Conservation (phyloP, 2,797 vertebrate genomes). For the Periparus ater region DNA sequence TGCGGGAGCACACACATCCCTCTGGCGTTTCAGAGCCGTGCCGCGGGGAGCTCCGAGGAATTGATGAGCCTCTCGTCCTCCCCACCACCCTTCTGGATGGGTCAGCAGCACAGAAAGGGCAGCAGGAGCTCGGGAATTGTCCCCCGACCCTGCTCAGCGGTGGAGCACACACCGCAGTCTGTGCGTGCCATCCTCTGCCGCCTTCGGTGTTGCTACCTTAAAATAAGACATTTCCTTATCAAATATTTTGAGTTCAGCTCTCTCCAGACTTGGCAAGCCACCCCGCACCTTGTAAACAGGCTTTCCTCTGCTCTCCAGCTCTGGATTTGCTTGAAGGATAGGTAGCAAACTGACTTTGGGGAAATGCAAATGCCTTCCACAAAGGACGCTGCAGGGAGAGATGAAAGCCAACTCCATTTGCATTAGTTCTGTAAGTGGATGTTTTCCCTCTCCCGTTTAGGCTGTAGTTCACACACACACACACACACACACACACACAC, state of each 20-base stretch:
- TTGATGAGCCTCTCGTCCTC: fast-evolving
- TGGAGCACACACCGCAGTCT: background rate
- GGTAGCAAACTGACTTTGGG: slow-evolving; percentile 21
- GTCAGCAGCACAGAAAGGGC: background rate
- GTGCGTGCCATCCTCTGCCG: background rate
- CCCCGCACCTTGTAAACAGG: background rate
- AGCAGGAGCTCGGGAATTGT: background rate
- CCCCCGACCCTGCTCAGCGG: background rate
- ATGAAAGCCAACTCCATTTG: slow-evolving; percentile 58
- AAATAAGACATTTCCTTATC: background rate
- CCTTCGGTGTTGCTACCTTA: background rate
- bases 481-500: background rate
- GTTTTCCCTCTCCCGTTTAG: slow-evolving; percentile 20
- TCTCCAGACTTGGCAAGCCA: background rate
- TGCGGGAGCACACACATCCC: background rate
- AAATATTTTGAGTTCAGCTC: background rate
- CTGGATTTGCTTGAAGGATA: slow-evolving; percentile 11
- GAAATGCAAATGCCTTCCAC: slow-evolving; percentile 58
- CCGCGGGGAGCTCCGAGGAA: background rate
- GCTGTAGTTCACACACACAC: background rate
- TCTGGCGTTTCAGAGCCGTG: fast-evolving
- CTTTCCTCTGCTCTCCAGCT: background rate
- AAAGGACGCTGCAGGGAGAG: slow-evolving; percentile 51
- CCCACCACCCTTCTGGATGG: background rate
- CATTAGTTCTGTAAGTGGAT: slow-evolving; percentile 50